These are phyloP conservation scores for Gryon sp. DNA, from an alignment of 1,140 invertebrate species.

Conservation along the genomic window DNA sequence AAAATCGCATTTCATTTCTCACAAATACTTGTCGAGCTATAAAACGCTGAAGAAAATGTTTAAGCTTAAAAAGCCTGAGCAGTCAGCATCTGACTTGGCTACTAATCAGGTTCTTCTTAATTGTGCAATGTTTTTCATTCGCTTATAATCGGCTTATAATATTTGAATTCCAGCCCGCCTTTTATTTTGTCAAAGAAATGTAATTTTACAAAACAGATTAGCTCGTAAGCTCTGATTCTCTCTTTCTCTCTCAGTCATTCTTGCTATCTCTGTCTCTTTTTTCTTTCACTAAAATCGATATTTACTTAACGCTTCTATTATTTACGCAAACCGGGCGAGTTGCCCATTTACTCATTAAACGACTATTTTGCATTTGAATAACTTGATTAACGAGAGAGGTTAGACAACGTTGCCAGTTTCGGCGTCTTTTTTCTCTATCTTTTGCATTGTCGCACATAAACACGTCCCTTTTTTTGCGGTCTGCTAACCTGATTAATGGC, in stretches of 20 bases:
- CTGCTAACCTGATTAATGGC: too few relatives aligned
- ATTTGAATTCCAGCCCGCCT: constrained; percentile 10
- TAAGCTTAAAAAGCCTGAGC: constrained; percentile 8
- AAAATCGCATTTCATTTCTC: too few relatives aligned
- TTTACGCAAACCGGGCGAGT: constrained; percentile 5
- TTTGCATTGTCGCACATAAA: too few relatives aligned
- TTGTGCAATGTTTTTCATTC: constrained; percentile 12
- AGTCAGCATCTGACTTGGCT: neutral
- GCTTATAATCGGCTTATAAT: constrained; percentile 30
- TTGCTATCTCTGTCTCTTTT: too few relatives aligned
- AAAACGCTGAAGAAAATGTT: constrained; percentile 2
- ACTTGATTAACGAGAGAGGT: neutral
- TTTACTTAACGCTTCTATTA: neutral
- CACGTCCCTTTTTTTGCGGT: too few relatives aligned
- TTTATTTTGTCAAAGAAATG: constrained; percentile 13
- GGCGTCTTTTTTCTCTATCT: too few relatives aligned
- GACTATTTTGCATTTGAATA: neutral
- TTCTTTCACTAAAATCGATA: too few relatives aligned
- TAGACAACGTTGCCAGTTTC: too few relatives aligned
- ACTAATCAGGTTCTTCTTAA: constrained; percentile 19
- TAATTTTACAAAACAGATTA: constrained; percentile 35
- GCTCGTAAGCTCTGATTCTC: too few relatives aligned
- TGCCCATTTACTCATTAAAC: neutral
- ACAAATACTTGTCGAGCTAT: too few relatives aligned
- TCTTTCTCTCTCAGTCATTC: too few relatives aligned